These are phyloP conservation scores for Chaetogeoica ovagalla DNA, from an alignment of 2,888 invertebrate genomes.

Conservation along the genomic window DNA sequence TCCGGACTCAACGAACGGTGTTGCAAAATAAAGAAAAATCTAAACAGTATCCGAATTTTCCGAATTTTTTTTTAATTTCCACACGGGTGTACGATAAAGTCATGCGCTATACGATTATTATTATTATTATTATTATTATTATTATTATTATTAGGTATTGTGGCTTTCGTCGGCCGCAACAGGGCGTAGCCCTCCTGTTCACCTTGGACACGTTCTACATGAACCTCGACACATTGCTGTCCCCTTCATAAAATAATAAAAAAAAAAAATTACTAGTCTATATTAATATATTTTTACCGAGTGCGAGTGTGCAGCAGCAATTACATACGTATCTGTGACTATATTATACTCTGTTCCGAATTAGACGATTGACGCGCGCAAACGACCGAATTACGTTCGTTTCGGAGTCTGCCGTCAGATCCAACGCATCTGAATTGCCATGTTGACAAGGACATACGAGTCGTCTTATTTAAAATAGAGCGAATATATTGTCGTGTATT, in stretches of 20 bases:
- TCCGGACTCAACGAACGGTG: too few species aligned
- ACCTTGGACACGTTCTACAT: slow-evolving; percentile 52
- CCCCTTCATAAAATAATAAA: slow-evolving; percentile 34
- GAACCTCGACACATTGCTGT: slow-evolving; percentile 51
- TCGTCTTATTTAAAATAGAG: too few species aligned
- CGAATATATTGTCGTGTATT: too few species aligned
- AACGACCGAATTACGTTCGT: too few species aligned
- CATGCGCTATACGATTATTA: background rate
- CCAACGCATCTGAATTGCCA: too few species aligned
- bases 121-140: background rate
- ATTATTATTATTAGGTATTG: slow-evolving; percentile 25
- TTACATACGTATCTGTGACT: too few species aligned
- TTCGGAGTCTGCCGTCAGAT: too few species aligned
- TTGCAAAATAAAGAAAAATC: too few species aligned
- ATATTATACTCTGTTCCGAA: too few species aligned
- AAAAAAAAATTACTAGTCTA: background rate
- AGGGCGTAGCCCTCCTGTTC: slow-evolving; percentile 50
- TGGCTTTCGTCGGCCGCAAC: slow-evolving; percentile 45
- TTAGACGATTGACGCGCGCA: too few species aligned
- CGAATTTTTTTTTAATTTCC: background rate
- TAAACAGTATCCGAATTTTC: too few species aligned
- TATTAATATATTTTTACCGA: background rate
- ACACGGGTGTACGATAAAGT: background rate
- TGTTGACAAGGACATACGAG: too few species aligned
- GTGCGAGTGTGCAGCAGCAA: background rate